Evolutionary conservation across 1,140 invertebrate genomes (phyloP).

Genomic region (Drosophila baimaii): DNA sequence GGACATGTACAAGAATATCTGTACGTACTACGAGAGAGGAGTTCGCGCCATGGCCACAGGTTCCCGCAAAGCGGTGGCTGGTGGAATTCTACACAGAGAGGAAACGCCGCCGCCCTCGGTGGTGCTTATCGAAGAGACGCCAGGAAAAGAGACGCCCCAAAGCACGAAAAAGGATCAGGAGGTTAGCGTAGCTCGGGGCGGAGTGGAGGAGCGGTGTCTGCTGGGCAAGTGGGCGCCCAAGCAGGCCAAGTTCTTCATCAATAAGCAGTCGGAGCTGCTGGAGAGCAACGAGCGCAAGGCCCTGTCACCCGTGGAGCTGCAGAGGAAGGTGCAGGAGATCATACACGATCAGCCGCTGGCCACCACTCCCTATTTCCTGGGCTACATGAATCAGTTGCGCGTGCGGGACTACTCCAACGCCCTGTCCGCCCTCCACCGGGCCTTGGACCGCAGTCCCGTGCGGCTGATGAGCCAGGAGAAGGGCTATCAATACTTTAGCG

Average conservation of each 20-base stretch:
- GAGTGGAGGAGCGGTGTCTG: constrained; percentile 39
- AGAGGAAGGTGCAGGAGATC: constrained; percentile 90
- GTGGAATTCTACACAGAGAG: constrained; percentile 55
- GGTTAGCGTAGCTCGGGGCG: not conserved
- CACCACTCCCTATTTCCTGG: constrained; percentile 95
- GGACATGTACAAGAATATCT: constrained; percentile 88
- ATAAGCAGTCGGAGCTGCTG: constrained; percentile 92
- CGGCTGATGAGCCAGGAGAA: constrained; percentile 85
- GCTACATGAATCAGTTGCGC: constrained; percentile 94
- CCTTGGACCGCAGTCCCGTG: constrained; percentile 90
- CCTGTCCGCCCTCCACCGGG: constrained; percentile 92
- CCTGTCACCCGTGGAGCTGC: constrained; percentile 90
- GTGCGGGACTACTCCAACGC: constrained; percentile 95
- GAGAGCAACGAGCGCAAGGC: constrained; percentile 92
- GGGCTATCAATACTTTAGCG: constrained; percentile 93
- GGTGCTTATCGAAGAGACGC: not conserved
- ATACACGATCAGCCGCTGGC: constrained; percentile 92
- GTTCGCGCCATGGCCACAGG: constrained; percentile 61
- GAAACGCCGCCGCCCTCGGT: constrained; percentile 22
- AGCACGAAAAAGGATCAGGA: constrained; percentile 18
- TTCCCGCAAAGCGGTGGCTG: constrained; percentile 49
- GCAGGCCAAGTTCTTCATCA: constrained; percentile 94
- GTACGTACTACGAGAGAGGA: constrained; percentile 86
- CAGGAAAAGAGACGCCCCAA: not conserved
- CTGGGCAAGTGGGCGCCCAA: constrained; percentile 91